These are phyloP conservation scores for Mus musculus DNA, from an alignment of 2,113 vertebrate species.

Conservation along the genomic window DNA sequence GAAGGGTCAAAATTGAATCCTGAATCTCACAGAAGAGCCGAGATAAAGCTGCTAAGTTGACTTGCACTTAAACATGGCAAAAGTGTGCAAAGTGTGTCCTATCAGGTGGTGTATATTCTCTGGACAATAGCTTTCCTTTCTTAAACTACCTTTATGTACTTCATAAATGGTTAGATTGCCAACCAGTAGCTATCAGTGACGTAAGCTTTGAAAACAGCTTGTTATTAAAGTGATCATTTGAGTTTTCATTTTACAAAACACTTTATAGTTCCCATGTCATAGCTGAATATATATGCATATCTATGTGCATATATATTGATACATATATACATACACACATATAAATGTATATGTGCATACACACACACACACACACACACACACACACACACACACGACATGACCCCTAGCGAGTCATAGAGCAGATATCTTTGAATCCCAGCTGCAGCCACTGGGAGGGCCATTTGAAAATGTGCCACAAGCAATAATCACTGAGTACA, in stretches of 20 bases:
- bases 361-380: neutral
- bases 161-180: slow-evolving; percentile 46
- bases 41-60: slow-evolving; percentile 63
- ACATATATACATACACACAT: too few relatives aligned
- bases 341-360: too few relatives aligned
- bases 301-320: too few relatives aligned
- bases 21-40: neutral
- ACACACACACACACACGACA: neutral
- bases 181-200: slow-evolving; percentile 29
- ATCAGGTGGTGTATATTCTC: slow-evolving; percentile 43
- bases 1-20: slow-evolving; percentile 51
- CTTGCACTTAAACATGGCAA: slow-evolving; percentile 62
- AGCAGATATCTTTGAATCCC: slow-evolving; percentile 79
- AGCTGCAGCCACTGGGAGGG: slow-evolving; percentile 71
- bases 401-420: slow-evolving; percentile 53
- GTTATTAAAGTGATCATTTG: slow-evolving; percentile 48
- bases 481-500: slow-evolving; percentile 61
- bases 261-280: slow-evolving; percentile 33
- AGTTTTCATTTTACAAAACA: slow-evolving; percentile 64
- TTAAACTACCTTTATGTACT: slow-evolving; percentile 59
- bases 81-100: slow-evolving; percentile 53
- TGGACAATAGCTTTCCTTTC: slow-evolving; percentile 55
- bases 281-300: neutral
- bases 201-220: slow-evolving; percentile 41
- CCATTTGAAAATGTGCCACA: slow-evolving; percentile 76